Conservation (phyloP, 1,140 invertebrate genomes). For the Lepidurus packardi region DNA sequence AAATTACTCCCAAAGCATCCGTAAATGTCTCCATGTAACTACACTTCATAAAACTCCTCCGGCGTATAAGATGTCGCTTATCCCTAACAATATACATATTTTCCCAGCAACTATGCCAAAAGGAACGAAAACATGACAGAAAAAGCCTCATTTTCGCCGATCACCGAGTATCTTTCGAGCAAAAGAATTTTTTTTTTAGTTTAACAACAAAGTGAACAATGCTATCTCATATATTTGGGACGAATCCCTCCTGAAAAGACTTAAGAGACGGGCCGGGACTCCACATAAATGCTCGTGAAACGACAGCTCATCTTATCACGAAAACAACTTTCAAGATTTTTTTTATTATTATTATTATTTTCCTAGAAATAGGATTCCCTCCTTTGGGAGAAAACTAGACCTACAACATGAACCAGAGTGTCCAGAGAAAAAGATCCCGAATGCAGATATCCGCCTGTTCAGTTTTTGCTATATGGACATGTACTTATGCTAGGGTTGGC, state of each 20-base stretch:
- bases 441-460: not conserved
- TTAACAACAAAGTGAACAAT: no score
- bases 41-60: constrained; percentile 7
- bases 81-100: not conserved
- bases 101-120: not conserved
- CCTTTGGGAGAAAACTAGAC: not conserved
- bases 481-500: not conserved
- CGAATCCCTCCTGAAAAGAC: no score
- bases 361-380: not conserved
- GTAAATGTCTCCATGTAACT: not conserved
- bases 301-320: not conserved
- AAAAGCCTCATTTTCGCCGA: not conserved
- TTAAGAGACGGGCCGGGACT: not conserved
- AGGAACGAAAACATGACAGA: not conserved
- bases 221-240: no score
- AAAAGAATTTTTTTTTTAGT: no score
- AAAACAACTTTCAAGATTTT: not conserved
- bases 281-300: not conserved
- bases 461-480: not conserved
- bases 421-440: not conserved
- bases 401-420: not conserved
- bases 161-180: no score
- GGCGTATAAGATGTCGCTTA: not conserved
- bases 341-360: not conserved
- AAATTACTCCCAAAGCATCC: not conserved